These are phyloP conservation scores for Intellagama lesueurii DNA, from an alignment of 2,797 vertebrate genomes.

Conservation along the genomic window DNA sequence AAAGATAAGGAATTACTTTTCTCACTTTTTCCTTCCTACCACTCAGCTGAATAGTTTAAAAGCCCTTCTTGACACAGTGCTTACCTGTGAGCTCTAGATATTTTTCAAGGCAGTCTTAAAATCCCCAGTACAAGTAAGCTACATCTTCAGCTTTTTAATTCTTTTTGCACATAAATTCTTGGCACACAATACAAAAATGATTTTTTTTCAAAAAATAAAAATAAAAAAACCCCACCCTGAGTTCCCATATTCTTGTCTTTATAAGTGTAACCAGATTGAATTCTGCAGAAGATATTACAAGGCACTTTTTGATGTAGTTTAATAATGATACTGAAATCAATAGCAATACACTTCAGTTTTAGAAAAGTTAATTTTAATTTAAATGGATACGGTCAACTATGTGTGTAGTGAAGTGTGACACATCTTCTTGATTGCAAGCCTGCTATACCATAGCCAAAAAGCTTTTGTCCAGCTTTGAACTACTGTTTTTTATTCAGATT, in stretches of 20 bases:
- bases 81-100: background rate
- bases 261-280: background rate
- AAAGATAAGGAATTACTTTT: slow-evolving; percentile 1
- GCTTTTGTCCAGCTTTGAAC: slow-evolving; percentile 7
- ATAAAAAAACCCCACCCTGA: background rate
- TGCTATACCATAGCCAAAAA: slow-evolving; percentile 13
- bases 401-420: slow-evolving; percentile 32
- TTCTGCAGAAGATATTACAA: slow-evolving; percentile 26
- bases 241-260: background rate
- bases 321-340: background rate
- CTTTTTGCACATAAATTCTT: slow-evolving; percentile 36
- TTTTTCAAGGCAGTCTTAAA: slow-evolving; percentile 22
- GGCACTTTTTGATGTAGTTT: slow-evolving; percentile 27
- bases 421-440: slow-evolving; percentile 40
- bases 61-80: slow-evolving; percentile 6
- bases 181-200: slow-evolving; percentile 14
- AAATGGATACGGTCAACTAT: slow-evolving; percentile 23
- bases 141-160: slow-evolving; percentile 18
- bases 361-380: slow-evolving; percentile 36
- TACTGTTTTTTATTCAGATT: slow-evolving; percentile 41
- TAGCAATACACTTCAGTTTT: background rate
- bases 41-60: slow-evolving; percentile 11
- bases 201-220: slow-evolving; percentile 4
- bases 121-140: slow-evolving; percentile 8
- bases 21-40: background rate